phyloP scores from a whole-genome alignment of 2,797 vertebrate genomes.

The Champsocephalus gunnari region DNA sequence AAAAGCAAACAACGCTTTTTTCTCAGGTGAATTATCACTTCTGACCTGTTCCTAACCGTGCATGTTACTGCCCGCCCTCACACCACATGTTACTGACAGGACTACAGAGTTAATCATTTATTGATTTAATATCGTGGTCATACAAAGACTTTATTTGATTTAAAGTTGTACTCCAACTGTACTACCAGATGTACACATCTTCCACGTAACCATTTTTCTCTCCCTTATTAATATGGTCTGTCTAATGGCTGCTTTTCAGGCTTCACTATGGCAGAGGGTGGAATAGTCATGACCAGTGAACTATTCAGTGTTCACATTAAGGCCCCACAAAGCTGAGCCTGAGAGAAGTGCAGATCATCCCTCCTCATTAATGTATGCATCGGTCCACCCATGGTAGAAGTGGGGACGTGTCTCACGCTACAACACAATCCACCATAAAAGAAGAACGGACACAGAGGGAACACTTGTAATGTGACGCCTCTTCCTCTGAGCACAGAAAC shows the following conservation, averaged over 20 bases:
- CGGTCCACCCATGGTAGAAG: slow-evolving; percentile 36
- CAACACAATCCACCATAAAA: slow-evolving; percentile 29
- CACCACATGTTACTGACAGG: slow-evolving; percentile 15
- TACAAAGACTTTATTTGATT: slow-evolving; percentile 34
- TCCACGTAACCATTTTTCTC: slow-evolving; percentile 32
- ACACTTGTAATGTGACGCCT: slow-evolving; percentile 50
- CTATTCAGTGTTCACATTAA: slow-evolving; percentile 69
- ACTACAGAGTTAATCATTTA: slow-evolving; percentile 32
- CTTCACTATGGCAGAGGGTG: slow-evolving; percentile 61
- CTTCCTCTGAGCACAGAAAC: slow-evolving; percentile 14
- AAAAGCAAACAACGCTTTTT: background rate
- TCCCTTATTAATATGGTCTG: slow-evolving; percentile 65
- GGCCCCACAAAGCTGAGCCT: slow-evolving; percentile 53
- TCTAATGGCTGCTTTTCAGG: slow-evolving; percentile 71
- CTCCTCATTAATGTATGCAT: slow-evolving; percentile 76
- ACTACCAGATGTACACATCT: slow-evolving; percentile 47
- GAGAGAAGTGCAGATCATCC: slow-evolving; percentile 65
- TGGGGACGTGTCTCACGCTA: slow-evolving; percentile 39
- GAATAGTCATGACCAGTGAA: slow-evolving; percentile 75
- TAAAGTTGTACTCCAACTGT: slow-evolving; percentile 43
- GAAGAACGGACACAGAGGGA: slow-evolving; percentile 8
- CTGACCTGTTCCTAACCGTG: slow-evolving; percentile 1
- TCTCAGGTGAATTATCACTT: slow-evolving; percentile 7
- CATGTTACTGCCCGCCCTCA: background rate
- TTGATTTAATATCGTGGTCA: slow-evolving; percentile 2